These are phyloP conservation scores for Laspeyria flexula DNA, from an alignment of 2,888 invertebrate species.

Conservation along the genomic window DNA sequence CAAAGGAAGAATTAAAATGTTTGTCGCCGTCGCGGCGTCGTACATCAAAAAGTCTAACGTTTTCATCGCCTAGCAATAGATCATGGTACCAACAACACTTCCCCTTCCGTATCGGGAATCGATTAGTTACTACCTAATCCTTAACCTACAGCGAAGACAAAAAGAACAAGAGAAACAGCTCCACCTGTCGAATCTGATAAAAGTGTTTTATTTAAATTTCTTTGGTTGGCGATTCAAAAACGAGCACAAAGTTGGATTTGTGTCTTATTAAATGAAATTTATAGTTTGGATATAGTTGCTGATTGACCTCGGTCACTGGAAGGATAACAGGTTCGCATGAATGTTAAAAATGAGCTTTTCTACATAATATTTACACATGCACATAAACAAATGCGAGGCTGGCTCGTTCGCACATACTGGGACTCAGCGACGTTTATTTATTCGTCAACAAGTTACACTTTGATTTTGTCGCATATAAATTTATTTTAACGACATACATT, in stretches of 20 bases:
- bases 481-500: not conserved
- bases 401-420: constrained; percentile 20
- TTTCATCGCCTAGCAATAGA: constrained; percentile 45
- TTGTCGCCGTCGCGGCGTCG: constrained; percentile 15
- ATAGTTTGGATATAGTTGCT: constrained; percentile 81
- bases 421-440: constrained; percentile 2
- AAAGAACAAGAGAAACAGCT: constrained; percentile 68
- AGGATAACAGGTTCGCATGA: constrained; percentile 72
- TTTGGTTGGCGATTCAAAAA: constrained; percentile 80
- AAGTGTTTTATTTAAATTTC: constrained; percentile 85
- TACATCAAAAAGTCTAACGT: constrained; percentile 26
- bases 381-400: constrained; percentile 32
- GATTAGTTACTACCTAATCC: constrained; percentile 81
- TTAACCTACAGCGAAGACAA: constrained; percentile 84
- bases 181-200: constrained; percentile 86
- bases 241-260: constrained; percentile 79
- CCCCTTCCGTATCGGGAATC: constrained; percentile 73
- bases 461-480: not conserved
- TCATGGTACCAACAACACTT: constrained; percentile 59
- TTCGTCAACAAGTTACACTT: not conserved
- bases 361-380: constrained; percentile 47
- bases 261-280: constrained; percentile 87
- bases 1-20: constrained; percentile 36
- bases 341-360: constrained; percentile 70
- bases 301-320: constrained; percentile 83